phyloP scores from a whole-genome alignment of 2,888 invertebrate species.

The Physocephala rufipes region DNA sequence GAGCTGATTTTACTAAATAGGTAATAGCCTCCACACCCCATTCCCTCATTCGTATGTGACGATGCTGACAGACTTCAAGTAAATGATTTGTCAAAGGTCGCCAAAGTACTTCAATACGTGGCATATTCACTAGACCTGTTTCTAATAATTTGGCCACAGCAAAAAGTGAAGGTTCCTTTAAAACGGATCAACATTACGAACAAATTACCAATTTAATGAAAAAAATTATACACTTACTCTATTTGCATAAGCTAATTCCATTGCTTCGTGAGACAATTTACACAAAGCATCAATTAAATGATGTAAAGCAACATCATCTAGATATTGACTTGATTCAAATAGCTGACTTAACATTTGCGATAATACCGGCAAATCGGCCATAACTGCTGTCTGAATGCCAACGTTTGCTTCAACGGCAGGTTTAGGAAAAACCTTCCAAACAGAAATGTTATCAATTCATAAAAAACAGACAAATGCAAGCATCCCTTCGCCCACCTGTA shows the following conservation, averaged over 20 bases:
- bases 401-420: slow-evolving; percentile 78
- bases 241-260: slow-evolving; percentile 96
- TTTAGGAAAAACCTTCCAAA: slow-evolving; percentile 73
- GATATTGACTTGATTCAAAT: slow-evolving; percentile 92
- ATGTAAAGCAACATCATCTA: slow-evolving; percentile 94
- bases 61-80: slow-evolving; percentile 95
- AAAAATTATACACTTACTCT: slow-evolving; percentile 69
- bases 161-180: slow-evolving; percentile 92
- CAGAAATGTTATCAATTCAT: neutral
- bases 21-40: slow-evolving; percentile 99
- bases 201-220: neutral
- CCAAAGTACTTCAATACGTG: slow-evolving; percentile 94
- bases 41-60: slow-evolving; percentile 92
- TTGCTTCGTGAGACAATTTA: slow-evolving; percentile 94
- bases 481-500: slow-evolving; percentile 68
- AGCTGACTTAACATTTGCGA: slow-evolving; percentile 91
- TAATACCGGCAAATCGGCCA: slow-evolving; percentile 92
- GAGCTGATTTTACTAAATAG: slow-evolving; percentile 89
- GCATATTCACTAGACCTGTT: slow-evolving; percentile 93
- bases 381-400: slow-evolving; percentile 93
- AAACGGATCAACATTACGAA: neutral
- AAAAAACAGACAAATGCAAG: neutral
- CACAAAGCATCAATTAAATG: slow-evolving; percentile 96
- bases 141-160: slow-evolving; percentile 98
- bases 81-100: slow-evolving; percentile 93